Base-by-base conservation (phyloP, 2,888 invertebrate species). In the Holacanthella duospinosa region DNA sequence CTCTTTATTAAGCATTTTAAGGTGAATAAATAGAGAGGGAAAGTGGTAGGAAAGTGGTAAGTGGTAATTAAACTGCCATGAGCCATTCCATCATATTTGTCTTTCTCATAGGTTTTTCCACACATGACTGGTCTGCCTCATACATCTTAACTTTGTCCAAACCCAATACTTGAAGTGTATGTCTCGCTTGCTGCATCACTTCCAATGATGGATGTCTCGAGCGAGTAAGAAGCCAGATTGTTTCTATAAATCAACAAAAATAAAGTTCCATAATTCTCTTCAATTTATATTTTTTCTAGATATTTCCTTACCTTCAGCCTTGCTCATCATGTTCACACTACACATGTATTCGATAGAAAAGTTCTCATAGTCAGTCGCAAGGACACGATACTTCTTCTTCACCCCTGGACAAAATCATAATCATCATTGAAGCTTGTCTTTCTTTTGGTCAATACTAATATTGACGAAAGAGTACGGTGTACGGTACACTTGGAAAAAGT, bases 151-250 rank as follows among this genome's bases (percentile, higher is more conserved):
- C 60, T 60, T 71, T 71, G 66, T 71, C 71, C 59, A 71, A 65
- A 19, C 71, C 71, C 26, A 71, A 62, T 9, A 71, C 71, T 64
- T 72, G 71, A 19, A 70, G 66, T 4, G 70, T 70, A 61, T 70
- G 70, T 25, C 70, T 61, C 0, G 85, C 84, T 68, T 82, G 82
- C 68, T 84, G 80, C 73, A 86, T 75, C 0, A 83, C 79, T 26
- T 80, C 75, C 1, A 80, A 73, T 0, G 82, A 75, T 24, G 86
- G 86, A 59, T 80, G 78, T 36, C 80, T 48, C 16, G 82, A 80
- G 71, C 86, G 80, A 0, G 86, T 85, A 58, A 87, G 76, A 62
- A 87, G 82, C 86, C 86, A 81, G 2, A 79, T 78, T 66, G 78
- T 78, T 71, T 79, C 79, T 75, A 26, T 55, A 59, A 59, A 44